phyloP scores from a whole-genome alignment of 2,888 invertebrate genomes.

The Epinotia nisella region DNA sequence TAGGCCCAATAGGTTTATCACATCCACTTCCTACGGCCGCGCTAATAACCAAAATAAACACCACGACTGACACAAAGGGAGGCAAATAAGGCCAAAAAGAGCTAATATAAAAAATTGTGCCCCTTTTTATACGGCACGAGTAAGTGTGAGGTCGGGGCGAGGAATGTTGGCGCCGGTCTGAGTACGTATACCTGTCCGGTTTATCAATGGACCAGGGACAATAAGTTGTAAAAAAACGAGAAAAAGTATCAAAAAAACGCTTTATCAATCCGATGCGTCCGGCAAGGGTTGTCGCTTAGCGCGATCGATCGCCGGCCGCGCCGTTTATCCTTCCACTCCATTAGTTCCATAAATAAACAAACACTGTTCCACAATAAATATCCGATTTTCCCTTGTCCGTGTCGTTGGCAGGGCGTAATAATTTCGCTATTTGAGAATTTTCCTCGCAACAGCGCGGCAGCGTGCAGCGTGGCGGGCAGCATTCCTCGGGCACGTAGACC shows the following conservation, averaged over 20 bases:
- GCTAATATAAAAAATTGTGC: constrained; percentile 82
- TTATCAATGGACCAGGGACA: constrained; percentile 83
- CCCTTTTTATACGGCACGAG: constrained; percentile 81
- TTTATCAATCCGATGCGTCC: constrained; percentile 81
- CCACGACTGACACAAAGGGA: constrained; percentile 77
- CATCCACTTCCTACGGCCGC: constrained; percentile 81
- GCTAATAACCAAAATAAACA: constrained; percentile 84
- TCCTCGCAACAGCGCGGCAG: constrained; percentile 12
- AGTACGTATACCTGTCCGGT: constrained; percentile 84
- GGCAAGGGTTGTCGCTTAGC: constrained; percentile 77
- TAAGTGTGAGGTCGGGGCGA: constrained; percentile 84
- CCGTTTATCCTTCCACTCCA: constrained; percentile 41
- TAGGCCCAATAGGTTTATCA: constrained; percentile 81
- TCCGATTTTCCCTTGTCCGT: constrained; percentile 15
- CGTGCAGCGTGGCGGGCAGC: constrained; percentile 39
- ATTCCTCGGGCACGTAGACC: constrained; percentile 59
- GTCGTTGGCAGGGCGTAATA: constrained; percentile 15
- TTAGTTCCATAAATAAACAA: constrained; percentile 40
- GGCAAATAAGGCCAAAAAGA: constrained; percentile 82
- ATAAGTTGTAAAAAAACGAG: constrained; percentile 75
- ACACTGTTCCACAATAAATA: constrained; percentile 16
- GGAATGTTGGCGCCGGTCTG: constrained; percentile 85
- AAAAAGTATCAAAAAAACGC: constrained; percentile 79
- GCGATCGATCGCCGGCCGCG: constrained; percentile 46
- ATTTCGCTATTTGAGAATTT: constrained; percentile 38